Conservation (phyloP, 2,797 vertebrate species). For the Tragopan temminckii region DNA sequence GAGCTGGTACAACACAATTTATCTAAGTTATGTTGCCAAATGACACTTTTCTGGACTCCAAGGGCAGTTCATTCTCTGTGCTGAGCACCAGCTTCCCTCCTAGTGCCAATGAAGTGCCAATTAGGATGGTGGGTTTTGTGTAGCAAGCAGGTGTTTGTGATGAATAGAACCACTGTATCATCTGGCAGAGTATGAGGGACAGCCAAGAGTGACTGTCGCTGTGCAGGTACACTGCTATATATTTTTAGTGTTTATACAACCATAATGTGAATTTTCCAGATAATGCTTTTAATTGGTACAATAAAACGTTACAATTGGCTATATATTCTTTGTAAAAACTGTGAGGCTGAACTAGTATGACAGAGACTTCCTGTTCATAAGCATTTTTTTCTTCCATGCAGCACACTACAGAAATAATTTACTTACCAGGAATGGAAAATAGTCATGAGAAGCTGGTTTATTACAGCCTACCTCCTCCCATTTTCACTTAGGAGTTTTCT, state of each 20-base stretch:
- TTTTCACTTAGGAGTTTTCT: background rate
- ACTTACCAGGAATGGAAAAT: background rate
- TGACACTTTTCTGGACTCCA: background rate
- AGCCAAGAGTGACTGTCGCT: background rate
- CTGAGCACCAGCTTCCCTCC: background rate
- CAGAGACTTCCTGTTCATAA: background rate
- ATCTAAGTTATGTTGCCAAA: background rate
- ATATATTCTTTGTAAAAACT: background rate
- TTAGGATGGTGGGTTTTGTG: background rate
- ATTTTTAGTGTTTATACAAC: conserved; percentile 17
- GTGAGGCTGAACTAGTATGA: background rate
- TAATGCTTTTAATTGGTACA: conserved; percentile 33
- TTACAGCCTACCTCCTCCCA: background rate
- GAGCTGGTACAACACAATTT: background rate
- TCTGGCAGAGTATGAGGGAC: background rate
- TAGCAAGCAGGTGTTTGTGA: background rate
- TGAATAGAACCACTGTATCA: background rate
- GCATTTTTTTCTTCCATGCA: background rate
- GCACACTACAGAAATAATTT: background rate
- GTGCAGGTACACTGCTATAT: background rate
- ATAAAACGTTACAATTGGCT: conserved; percentile 6
- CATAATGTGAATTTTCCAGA: conserved; percentile 3
- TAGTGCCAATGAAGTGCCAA: conserved; percentile 2
- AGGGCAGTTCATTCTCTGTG: background rate
- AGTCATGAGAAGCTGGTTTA: background rate